Conservation (phyloP, 2,888 invertebrate genomes). For the Morpho helenor region DNA sequence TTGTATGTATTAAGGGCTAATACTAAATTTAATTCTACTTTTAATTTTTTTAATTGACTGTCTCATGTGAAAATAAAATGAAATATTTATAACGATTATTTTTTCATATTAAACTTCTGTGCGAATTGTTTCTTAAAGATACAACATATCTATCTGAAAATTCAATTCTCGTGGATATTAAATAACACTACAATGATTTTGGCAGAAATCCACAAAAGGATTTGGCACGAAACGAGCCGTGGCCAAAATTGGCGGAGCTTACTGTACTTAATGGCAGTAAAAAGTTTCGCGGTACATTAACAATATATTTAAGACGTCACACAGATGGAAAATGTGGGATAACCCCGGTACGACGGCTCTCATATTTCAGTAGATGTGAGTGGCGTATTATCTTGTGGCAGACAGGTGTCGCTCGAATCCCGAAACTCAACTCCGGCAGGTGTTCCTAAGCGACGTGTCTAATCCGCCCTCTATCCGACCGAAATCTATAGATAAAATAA, state of each 20-base stretch:
- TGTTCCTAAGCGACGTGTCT: constrained; percentile 54
- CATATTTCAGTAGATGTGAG: constrained; percentile 72
- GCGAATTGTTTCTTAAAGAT: not conserved
- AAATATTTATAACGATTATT: too few species aligned
- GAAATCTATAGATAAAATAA: too few species aligned
- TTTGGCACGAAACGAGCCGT: constrained; percentile 7
- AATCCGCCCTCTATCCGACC: constrained; percentile 39
- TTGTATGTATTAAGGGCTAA: too few species aligned
- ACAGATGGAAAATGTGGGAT: constrained; percentile 5
- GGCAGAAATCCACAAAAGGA: constrained; percentile 12
- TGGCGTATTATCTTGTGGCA: constrained; percentile 66
- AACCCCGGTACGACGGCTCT: constrained; percentile 56
- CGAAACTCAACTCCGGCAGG: constrained; percentile 64
- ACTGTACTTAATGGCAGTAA: constrained; percentile 9
- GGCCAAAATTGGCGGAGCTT: constrained; percentile 12
- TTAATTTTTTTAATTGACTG: too few species aligned
- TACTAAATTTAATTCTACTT: too few species aligned
- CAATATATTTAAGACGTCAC: constrained; percentile 12
- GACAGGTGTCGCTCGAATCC: constrained; percentile 71
- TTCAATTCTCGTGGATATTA: constrained; percentile 9
- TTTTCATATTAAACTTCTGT: too few species aligned
- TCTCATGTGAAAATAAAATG: too few species aligned
- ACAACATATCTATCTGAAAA: not conserved
- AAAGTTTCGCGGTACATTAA: constrained; percentile 14
- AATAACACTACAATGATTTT: constrained; percentile 10